Evolutionary conservation across 1,140 invertebrate genomes (phyloP).

Genomic region (Drosophila watanabei): DNA sequence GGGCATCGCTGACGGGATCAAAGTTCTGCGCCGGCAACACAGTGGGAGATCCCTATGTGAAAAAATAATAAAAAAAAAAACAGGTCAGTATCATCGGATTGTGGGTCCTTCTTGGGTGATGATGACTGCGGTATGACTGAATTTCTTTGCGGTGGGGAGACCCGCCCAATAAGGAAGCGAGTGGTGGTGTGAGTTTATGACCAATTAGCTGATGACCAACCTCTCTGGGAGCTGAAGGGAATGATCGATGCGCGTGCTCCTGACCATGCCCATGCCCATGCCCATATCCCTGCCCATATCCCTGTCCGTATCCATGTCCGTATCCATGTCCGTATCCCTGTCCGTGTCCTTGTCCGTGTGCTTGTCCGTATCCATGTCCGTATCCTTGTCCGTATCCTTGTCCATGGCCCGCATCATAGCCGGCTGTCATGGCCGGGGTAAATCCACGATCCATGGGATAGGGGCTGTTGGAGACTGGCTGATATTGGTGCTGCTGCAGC

Average conservation of each 20-base stretch:
- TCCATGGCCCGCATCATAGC: constrained; percentile 35
- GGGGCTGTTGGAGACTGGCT: constrained; percentile 43
- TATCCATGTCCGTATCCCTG: not conserved
- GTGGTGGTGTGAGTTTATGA: not conserved
- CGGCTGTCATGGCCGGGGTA: constrained; percentile 50
- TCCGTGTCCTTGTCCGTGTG: not conserved
- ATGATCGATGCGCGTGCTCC: constrained; percentile 60
- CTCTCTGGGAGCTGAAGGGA: constrained; percentile 62
- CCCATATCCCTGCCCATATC: constrained; percentile 36
- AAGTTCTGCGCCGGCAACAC: constrained; percentile 88
- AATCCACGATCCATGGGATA: constrained; percentile 62
- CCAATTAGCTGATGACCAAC: constrained; percentile 54
- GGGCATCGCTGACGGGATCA: constrained; percentile 91
- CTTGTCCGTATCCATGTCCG: constrained; percentile 30
- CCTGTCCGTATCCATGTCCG: constrained; percentile 49
- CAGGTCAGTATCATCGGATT: not conserved
- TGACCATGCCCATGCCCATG: constrained; percentile 48
- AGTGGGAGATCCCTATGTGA: constrained; percentile 88
- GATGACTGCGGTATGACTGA: constrained; percentile 5
- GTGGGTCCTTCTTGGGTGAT: not conserved
- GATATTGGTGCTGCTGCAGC: constrained; percentile 20
- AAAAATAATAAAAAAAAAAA: not conserved
- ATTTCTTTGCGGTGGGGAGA: not conserved
- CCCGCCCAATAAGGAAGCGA: not conserved
- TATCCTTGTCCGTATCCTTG: constrained; percentile 34